Evolutionary conservation across 2,113 vertebrate genomes (phyloP), one percentile per base, ranked within the genome.

Genomic region (Gavia stellata): DNA sequence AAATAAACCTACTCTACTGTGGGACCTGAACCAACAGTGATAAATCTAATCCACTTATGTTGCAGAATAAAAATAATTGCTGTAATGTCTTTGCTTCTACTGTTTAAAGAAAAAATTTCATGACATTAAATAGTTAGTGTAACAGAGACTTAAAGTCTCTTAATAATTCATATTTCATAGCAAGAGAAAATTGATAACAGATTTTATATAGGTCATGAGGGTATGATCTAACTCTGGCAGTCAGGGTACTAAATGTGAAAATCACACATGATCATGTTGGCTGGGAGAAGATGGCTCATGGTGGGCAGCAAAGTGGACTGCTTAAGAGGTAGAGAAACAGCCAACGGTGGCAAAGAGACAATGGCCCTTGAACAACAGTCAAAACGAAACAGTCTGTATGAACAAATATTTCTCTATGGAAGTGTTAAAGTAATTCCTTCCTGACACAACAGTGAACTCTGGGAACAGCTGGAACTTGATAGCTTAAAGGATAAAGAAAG

Each of bases 11-110:
- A 53, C 65, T 81, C 85, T 94, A 81, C 80, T 72, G 34, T 89
- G 68, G 55, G 75, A 89, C 68, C 92, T 96, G 94, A 96, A 96
- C 65, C 70, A 95, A 87, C 80, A 92, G 65, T 40, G 80, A 94
- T 96, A 94, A 96, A 91, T 94, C 55, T 96, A 96, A 97, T 91
- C 88, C 52, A 88, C 68, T 96, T 89, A 84, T 1, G 9, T n/a
- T 84, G 44, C 23, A 34, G 68, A 88, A 95, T 79, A 91, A 83
- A 96, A 93, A 84, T 81, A 88, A 90, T 83, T 40, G 34, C 47
- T 67, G 42, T 40, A 86, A 92, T 77, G 75, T 92, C 79, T 94
- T 93, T 96, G 67, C 38, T 81, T 81, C 42, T 38, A 40, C n/a
- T 55, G 24, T 86, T 96, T 84, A 93, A 94, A n/a, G 58, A 65